phyloP scores from a whole-genome alignment of 2,797 vertebrate species.

The Onychomys torridus region DNA sequence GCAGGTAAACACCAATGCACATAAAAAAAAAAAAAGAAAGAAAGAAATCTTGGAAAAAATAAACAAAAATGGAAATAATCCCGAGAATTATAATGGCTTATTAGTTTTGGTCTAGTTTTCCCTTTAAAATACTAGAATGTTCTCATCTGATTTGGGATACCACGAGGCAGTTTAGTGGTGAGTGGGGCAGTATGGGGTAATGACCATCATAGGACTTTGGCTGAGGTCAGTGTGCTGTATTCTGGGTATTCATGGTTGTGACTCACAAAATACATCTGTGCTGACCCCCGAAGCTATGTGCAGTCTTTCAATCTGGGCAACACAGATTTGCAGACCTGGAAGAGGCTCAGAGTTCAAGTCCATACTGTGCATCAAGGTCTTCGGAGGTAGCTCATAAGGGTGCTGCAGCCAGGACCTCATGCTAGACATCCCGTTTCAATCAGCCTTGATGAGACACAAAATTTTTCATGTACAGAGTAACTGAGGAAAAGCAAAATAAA shows the following conservation, averaged over 20 bases:
- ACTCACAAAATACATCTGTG: background rate
- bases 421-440: background rate
- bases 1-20: background rate
- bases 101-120: constrained; percentile 12
- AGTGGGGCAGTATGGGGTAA: background rate
- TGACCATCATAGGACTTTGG: background rate
- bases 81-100: background rate
- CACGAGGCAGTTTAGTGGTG: background rate
- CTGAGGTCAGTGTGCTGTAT: background rate
- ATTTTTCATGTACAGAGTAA: background rate
- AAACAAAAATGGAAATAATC: background rate
- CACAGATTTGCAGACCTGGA: background rate
- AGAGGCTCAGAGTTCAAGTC: background rate
- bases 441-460: background rate
- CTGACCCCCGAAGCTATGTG: background rate
- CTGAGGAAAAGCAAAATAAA: background rate
- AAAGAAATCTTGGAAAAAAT: background rate
- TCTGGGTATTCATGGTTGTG: background rate
- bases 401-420: background rate
- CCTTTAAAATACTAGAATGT: background rate
- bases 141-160: background rate
- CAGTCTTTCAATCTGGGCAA: background rate
- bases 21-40: too few species aligned
- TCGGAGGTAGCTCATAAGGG: background rate
- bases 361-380: background rate